Evolutionary conservation across 2,888 invertebrate genomes (phyloP), one percentile per base, ranked within the genome.

Genomic region (Coleophora flavipennella): DNA sequence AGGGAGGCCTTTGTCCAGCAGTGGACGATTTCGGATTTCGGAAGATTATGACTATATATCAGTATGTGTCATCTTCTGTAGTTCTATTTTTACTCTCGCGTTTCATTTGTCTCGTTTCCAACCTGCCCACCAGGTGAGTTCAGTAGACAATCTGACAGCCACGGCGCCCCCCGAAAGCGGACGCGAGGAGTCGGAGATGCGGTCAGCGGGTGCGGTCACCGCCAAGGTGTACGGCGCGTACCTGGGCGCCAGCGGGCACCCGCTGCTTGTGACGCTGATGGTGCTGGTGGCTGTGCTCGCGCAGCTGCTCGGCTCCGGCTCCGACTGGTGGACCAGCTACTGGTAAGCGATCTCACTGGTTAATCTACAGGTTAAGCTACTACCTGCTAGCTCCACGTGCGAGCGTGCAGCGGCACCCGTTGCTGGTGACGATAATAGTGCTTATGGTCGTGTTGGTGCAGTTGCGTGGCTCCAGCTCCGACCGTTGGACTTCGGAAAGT

Each of bases 401-500:
- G 42, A 66, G 73, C 9, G 91, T 93, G 2, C 91, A 92, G 34
- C 93, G 94, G 0, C 88, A 90, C 48, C 86, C 87, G 46, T 78
- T 87, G 34, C 56, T 90, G 3, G 86, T 91, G 28, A 52, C 85
- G 12, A 60, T 88, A 0, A 86, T 93, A 71, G 46, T 90, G 3
- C 34, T 87, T 2, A 85, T 91, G 25, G 92, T 91, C 49, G 51
- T 90, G 13, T 45, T 90, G 0, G 87, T 93, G 1, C 94, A 94
- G 72, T 52, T 87, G 6, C 71, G 91, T 29, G 92, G 91, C 1
- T 94, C 93, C 8, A 87, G 88, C 6, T 88, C 91, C 1, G 95
- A 95, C 66, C 93, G 90, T 75, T 95, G 92, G 83, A 87, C 94
- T 7, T n/a, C n/a, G n/a, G n/a, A n/a, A n/a, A n/a, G n/a, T n/a